Percentiles rank a stretch among this genome's conserved stretches.
Conservation (phyloP, 2,113 vertebrate genomes). For the Dissostichus mawsoni region DNA sequence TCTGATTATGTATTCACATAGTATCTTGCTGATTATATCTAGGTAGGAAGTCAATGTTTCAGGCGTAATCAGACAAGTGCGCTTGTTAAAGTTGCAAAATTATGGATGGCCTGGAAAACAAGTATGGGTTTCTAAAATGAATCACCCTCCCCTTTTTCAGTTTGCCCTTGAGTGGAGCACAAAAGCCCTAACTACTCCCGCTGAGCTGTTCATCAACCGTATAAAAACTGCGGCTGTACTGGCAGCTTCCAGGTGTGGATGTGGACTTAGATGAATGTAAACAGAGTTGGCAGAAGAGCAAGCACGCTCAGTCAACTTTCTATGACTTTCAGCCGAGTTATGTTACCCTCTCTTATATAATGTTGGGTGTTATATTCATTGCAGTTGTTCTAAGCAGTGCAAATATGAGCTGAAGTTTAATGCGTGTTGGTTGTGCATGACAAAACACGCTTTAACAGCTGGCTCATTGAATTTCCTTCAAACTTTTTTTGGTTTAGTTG, state of each 20-base stretch:
- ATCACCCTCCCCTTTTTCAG: not conserved
- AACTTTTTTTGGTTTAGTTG: constrained; percentile 18
- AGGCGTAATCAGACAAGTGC: not conserved
- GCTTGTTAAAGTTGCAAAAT: not conserved
- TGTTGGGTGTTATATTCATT: constrained; percentile 55
- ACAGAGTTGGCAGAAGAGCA: constrained; percentile 34
- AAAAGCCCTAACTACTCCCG: not conserved
- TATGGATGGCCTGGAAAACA: not conserved
- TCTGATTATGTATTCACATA: not conserved
- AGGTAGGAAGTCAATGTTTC: not conserved
- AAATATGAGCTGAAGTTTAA: constrained; percentile 60
- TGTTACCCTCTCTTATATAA: constrained; percentile 46
- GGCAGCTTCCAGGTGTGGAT: constrained; percentile 53
- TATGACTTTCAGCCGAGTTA: constrained; percentile 44
- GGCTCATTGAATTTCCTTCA: constrained; percentile 61
- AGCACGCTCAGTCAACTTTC: constrained; percentile 42
- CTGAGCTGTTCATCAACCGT: constrained; percentile 20
- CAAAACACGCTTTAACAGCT: constrained; percentile 65
- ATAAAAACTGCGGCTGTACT: not conserved
- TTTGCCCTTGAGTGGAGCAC: constrained; percentile 21
- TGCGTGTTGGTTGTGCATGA: constrained; percentile 60
- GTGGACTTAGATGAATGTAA: constrained; percentile 42
- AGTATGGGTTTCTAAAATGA: constrained; percentile 6
- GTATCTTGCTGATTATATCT: not conserved
- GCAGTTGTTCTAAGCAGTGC: constrained; percentile 50